These are phyloP conservation scores for Eumaeus atala DNA, from an alignment of 1,140 invertebrate genomes.

Conservation along the genomic window DNA sequence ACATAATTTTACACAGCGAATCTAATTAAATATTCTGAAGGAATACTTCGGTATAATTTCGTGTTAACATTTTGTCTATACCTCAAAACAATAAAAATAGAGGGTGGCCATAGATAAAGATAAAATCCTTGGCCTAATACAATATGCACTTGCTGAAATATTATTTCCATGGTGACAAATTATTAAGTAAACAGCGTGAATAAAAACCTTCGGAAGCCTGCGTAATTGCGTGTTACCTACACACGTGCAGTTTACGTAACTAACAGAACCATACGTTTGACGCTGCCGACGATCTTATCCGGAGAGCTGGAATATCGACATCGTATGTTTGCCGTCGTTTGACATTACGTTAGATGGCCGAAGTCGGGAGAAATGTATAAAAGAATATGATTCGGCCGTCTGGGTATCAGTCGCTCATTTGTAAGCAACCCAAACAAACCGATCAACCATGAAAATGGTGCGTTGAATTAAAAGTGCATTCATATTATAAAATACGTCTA, in stretches of 20 bases:
- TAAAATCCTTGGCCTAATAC: too few relatives aligned
- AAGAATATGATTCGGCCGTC: constrained; percentile 49
- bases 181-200: constrained; percentile 45
- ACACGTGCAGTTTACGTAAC: constrained; percentile 16
- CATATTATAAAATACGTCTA: neutral
- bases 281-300: constrained; percentile 36
- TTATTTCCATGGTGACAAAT: constrained; percentile 46
- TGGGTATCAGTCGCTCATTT: constrained; percentile 55
- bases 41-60: too few relatives aligned
- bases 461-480: constrained; percentile 22
- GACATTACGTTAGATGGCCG: constrained; percentile 50
- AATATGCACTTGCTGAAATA: too few relatives aligned
- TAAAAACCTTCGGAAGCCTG: constrained; percentile 45
- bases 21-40: too few relatives aligned
- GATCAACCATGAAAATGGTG: constrained; percentile 64
- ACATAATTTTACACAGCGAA: too few relatives aligned
- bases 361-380: constrained; percentile 63
- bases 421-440: constrained; percentile 36
- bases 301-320: constrained; percentile 34
- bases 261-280: constrained; percentile 19
- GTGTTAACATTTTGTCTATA: too few relatives aligned
- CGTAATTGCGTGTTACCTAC: constrained; percentile 31
- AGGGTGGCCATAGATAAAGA: too few relatives aligned
- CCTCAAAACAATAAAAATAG: too few relatives aligned
- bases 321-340: constrained; percentile 37